These are phyloP conservation scores for Puntigrus tetrazona DNA, from an alignment of 2,113 vertebrate species.

Conservation along the genomic window DNA sequence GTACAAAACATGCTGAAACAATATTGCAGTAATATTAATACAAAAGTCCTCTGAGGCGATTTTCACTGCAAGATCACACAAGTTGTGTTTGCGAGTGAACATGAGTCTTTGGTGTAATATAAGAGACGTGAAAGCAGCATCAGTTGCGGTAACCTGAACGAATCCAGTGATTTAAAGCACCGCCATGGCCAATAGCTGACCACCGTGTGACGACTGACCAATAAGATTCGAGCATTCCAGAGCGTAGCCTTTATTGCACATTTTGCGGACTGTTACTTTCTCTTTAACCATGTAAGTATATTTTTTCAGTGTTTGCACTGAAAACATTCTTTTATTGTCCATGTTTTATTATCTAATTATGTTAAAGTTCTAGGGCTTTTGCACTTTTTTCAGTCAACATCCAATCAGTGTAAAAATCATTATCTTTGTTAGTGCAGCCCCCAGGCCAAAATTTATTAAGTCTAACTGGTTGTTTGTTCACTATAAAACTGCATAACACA, in stretches of 20 bases:
- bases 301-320: not conserved
- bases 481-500: constrained; percentile 33
- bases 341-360: not conserved
- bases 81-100: not conserved
- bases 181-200: not conserved
- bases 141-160: not conserved
- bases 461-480: constrained; percentile 18
- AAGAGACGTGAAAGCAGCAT: not conserved
- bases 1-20: not conserved
- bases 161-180: not conserved
- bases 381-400: not conserved
- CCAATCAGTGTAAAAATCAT: not conserved
- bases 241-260: not conserved
- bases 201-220: not conserved
- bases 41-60: not conserved
- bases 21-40: not conserved
- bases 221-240: not conserved
- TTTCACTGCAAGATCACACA: not conserved
- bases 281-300: not conserved
- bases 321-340: not conserved
- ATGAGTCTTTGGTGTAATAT: not conserved
- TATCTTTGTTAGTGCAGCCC: constrained; percentile 14
- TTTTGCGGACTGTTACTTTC: not conserved
- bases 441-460: constrained; percentile 7
- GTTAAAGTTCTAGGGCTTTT: not conserved